Base-by-base conservation (phyloP, 2,797 vertebrate genomes). In the Denticeps clupeoides region DNA sequence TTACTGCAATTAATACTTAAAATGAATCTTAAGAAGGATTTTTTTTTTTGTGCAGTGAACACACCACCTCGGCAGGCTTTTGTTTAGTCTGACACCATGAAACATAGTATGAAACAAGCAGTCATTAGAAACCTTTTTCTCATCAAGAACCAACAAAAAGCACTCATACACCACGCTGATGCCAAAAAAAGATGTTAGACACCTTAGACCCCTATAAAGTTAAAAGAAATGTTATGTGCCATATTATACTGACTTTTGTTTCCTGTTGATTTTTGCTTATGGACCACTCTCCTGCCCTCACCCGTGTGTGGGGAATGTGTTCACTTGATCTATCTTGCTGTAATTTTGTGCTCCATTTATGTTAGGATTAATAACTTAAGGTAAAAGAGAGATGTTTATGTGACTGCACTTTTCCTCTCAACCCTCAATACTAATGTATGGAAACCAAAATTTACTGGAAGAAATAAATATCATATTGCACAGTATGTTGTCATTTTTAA, bases 391-490 rank as follows among this genome's bases (percentile, higher is more conserved):
- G 74, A 74, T 56, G 73, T 81, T 82, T 82, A 73, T 87, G 84
- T 87, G 81, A 82, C 72, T 80, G 81, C 84, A 87, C 84, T 85
- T 84, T 75, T 80, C 82, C 78, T 62, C 72, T 22, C 52, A 68
- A 62, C 79, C 82, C 82, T 83, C 77, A 72, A 72, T 77, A 80
- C 81, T 82, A 79, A 79, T 86, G 82, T 86, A 89, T 79, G 83
- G 81, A 81, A 83, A 87, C 81, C 83, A 84, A 86, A 84, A 84
- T 81, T 58, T 75, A 83, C 81, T 81, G 82, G 82, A 84, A 86
- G 73, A 84, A 87, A 89, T 87, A 87, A 87, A 89, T 77, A 80
- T 76, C 65, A 82, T 79, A 79, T 85, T 86, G 81, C 82, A 87
- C 82, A 82, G 82, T 76, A 46, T 40, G 46, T 45, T 32, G 45